phyloP scores from a whole-genome alignment of 2,888 invertebrate genomes.

The Cryptocephalus primarius region DNA sequence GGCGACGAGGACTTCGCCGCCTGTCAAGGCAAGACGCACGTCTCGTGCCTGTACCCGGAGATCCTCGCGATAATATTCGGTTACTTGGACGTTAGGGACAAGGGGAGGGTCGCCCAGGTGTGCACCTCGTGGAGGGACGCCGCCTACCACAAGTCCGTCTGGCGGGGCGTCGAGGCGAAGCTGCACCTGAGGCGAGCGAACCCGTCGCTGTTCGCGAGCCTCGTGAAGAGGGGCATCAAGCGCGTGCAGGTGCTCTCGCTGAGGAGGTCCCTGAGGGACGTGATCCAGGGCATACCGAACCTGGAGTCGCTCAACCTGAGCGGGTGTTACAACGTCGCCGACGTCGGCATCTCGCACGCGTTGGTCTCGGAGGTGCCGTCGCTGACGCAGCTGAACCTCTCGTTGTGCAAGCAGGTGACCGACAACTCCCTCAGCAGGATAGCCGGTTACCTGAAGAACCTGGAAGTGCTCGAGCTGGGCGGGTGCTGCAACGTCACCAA shows the following conservation, averaged over 20 bases:
- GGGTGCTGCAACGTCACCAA: slow-evolving; percentile 89
- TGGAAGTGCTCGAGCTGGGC: slow-evolving; percentile 80
- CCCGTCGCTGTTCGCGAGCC: slow-evolving; percentile 72
- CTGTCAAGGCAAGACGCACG: slow-evolving; percentile 51
- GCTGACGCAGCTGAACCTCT: slow-evolving; percentile 72
- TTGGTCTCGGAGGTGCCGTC: slow-evolving; percentile 67
- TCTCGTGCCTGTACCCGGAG: slow-evolving; percentile 85
- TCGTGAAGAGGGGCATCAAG: slow-evolving; percentile 79
- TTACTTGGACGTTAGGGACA: slow-evolving; percentile 76
- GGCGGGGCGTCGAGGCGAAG: slow-evolving; percentile 89
- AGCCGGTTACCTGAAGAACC: slow-evolving; percentile 72
- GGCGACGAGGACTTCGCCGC: slow-evolving; percentile 17
- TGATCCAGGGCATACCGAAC: slow-evolving; percentile 75
- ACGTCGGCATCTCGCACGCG: slow-evolving; percentile 72
- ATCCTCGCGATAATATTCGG: slow-evolving; percentile 86
- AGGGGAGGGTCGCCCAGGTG: slow-evolving; percentile 84
- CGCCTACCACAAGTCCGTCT: slow-evolving; percentile 83
- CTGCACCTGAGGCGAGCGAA: slow-evolving; percentile 76
- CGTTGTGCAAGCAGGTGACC: slow-evolving; percentile 91
- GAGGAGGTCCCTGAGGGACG: slow-evolving; percentile 70
- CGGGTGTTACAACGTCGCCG: slow-evolving; percentile 89
- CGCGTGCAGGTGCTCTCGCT: slow-evolving; percentile 82
- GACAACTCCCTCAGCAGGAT: slow-evolving; percentile 79
- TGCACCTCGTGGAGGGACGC: slow-evolving; percentile 86
- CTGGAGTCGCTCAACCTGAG: slow-evolving; percentile 80